Evolutionary conservation across 2,113 vertebrate genomes (phyloP), one percentile per base, ranked within the genome.

Genomic region (Otus sunia): DNA sequence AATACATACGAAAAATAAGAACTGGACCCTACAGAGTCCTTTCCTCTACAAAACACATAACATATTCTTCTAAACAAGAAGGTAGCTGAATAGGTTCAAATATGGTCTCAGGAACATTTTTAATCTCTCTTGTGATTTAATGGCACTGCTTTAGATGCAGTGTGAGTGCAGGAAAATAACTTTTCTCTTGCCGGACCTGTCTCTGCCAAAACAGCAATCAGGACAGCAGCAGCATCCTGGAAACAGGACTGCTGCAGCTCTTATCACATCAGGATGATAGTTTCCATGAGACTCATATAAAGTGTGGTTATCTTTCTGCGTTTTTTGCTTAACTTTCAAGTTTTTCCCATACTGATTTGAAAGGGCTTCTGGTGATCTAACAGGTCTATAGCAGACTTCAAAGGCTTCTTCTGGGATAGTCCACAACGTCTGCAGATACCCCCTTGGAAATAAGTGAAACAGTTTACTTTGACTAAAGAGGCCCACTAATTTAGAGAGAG

Each of bases 271-370:
- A 45, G 16, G 21, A 50, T 9, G 11, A 4, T 8, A 45, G 2
- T 83, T 76, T 74, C 45, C 73, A 22, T 29, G 12, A 56, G 23
- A 74, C 23, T 78, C 14, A 30, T 39, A 25, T 39, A 55, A 81
- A 72, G 6, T 5, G 25, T 25, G 9, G 8, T 66, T 95, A 58
- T 60, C 56, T 66, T 69, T 23, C 67, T 27, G 14, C 16, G 1
- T 16, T 22, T 82, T 67, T 45, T 34, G 4, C 25, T 69, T 88
- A 63, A 58, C 15, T 59, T 63, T 27, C 26, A 82, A 18, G 11
- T 63, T 93, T 74, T 88, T 80, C 64, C 55, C 32, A n/a, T 50
- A 32, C 37, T 67, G 72, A 74, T 84, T 67, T 88, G 59, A 83
- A 81, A 50, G 59, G 22, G 14, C 8, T 88, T 71, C 29, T 80